Conservation (phyloP, 2,113 vertebrate genomes). For the Pitta sordida region DNA sequence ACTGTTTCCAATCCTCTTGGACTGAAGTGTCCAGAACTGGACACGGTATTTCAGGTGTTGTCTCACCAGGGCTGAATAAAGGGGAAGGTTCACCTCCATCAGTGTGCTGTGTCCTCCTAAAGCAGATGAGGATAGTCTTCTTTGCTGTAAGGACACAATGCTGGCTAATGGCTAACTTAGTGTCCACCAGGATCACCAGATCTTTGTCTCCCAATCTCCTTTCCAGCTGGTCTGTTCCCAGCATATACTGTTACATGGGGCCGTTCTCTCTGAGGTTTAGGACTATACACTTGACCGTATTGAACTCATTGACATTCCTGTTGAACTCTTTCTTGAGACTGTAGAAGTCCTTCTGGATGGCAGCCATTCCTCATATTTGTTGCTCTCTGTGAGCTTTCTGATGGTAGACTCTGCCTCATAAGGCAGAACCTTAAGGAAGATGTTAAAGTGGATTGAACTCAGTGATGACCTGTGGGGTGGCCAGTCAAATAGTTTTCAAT, state of each 20-base stretch:
- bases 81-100: neutral
- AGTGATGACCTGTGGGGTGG: no score
- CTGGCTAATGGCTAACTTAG: neutral
- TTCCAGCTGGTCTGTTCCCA: neutral
- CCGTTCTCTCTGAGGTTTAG: neutral
- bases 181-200: neutral
- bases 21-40: neutral
- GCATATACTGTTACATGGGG: no score
- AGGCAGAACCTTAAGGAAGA: neutral
- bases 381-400: neutral
- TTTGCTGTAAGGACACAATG: neutral
- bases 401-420: neutral
- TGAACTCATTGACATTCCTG: neutral
- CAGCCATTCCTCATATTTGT: neutral
- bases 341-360: neutral
- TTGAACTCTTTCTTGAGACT: neutral
- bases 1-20: neutral
- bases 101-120: neutral
- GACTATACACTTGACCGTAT: neutral
- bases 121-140: neutral
- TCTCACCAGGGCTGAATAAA: neutral
- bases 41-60: neutral
- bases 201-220: neutral
- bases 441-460: neutral
- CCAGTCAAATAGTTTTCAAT: neutral